These are phyloP conservation scores for Chrosomus eos DNA, from an alignment of 2,797 vertebrate species.

Conservation along the genomic window DNA sequence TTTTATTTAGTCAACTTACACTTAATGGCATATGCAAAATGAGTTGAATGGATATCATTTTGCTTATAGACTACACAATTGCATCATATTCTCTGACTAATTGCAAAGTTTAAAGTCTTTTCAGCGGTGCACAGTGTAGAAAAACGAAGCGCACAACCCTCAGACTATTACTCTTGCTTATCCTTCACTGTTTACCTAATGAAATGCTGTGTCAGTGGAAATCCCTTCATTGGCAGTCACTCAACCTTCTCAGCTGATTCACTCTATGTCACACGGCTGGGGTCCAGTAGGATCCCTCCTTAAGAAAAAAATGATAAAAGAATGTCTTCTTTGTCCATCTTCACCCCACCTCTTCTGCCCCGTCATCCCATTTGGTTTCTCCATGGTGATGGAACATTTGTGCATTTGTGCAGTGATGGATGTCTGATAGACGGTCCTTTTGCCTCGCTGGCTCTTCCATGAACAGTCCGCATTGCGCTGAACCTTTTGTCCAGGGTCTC, in stretches of 20 bases:
- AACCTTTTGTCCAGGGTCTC: conserved; percentile 46
- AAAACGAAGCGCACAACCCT: conserved; percentile 3
- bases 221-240: conserved; percentile 51
- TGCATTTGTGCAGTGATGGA: conserved; percentile 52
- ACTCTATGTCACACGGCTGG: conserved; percentile 51
- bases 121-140: conserved; percentile 1
- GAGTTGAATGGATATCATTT: neutral
- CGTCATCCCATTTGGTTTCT: conserved; percentile 50
- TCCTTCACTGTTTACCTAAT: conserved; percentile 52
- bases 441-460: conserved; percentile 40
- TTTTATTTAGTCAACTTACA: neutral
- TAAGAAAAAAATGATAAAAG: conserved; percentile 13
- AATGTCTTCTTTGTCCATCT: conserved; percentile 49
- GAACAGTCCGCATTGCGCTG: neutral
- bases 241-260: conserved; percentile 61
- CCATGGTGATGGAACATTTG: conserved; percentile 56
- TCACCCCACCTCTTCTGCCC: neutral
- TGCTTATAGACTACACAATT: neutral
- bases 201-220: conserved; percentile 56
- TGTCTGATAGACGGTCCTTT: conserved; percentile 39
- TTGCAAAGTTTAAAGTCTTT: conserved; percentile 10
- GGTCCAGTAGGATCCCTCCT: conserved; percentile 34
- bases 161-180: conserved; percentile 30
- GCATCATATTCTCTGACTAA: neutral
- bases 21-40: neutral